Evolutionary conservation across 2,797 vertebrate species (phyloP).

Genomic region (Spinus olivaceus): DNA sequence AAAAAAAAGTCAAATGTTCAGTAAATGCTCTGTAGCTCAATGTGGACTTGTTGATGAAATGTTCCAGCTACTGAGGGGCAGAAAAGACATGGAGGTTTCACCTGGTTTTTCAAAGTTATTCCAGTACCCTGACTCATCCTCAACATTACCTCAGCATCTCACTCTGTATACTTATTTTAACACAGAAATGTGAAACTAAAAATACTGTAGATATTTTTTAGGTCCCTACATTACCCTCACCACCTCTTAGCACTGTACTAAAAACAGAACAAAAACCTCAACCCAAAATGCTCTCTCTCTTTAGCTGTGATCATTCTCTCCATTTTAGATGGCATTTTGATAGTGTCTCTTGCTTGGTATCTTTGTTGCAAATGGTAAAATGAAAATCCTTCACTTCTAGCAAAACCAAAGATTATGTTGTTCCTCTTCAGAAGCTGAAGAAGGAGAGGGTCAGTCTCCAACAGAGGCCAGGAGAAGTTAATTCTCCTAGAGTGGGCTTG

Average conservation of each 20-base stretch:
- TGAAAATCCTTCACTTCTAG: background rate
- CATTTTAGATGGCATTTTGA: background rate
- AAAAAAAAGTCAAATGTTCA: background rate
- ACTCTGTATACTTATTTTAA: background rate
- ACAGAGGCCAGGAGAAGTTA: background rate
- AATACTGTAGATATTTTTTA: background rate
- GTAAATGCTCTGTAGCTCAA: background rate
- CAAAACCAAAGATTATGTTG: background rate
- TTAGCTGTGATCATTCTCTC: background rate
- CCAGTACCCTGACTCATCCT: background rate
- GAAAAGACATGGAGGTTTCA: background rate
- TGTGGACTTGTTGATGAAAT: background rate
- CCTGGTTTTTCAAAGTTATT: background rate
- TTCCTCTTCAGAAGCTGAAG: background rate
- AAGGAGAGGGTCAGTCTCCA: background rate
- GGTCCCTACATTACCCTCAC: background rate
- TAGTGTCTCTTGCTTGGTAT: background rate
- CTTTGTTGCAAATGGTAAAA: background rate
- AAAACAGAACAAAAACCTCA: background rate
- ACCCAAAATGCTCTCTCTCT: background rate
- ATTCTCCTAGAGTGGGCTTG: background rate
- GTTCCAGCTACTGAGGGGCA: background rate
- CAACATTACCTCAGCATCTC: background rate
- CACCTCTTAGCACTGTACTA: background rate
- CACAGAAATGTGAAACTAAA: background rate